Conservation (phyloP, 2,888 invertebrate genomes). For the Trimorus sp. region DNA sequence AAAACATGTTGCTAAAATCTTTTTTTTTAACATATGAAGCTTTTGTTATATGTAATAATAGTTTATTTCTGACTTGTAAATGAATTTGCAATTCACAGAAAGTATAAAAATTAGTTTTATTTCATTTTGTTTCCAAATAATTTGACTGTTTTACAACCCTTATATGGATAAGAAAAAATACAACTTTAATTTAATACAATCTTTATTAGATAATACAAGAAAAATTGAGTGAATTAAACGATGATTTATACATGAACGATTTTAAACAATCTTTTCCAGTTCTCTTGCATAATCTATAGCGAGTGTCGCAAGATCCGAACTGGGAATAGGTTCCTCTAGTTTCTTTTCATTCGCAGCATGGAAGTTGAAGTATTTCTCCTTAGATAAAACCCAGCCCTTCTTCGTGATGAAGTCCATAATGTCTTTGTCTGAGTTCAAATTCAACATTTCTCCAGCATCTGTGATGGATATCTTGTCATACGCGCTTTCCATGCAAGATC, state of each 20-base stretch:
- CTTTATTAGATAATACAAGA: slow-evolving; percentile 40
- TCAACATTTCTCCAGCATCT: slow-evolving; percentile 95
- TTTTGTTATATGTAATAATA: too few relatives aligned
- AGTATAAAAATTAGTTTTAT: too few relatives aligned
- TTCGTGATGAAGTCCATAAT: slow-evolving; percentile 91
- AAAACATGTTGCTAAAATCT: too few relatives aligned
- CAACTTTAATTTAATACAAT: not conserved
- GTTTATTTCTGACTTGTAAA: too few relatives aligned
- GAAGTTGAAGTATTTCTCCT: slow-evolving; percentile 92
- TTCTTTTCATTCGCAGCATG: slow-evolving; percentile 88
- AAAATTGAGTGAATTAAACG: slow-evolving; percentile 16
- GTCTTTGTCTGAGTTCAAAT: slow-evolving; percentile 89
- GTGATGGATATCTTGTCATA: slow-evolving; percentile 93
- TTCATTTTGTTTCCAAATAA: too few relatives aligned
- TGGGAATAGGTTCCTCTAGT: slow-evolving; percentile 91
- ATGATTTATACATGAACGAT: slow-evolving; percentile 2
- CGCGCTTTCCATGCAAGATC: slow-evolving; percentile 97
- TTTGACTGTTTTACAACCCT: too few relatives aligned
- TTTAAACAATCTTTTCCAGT: slow-evolving; percentile 98
- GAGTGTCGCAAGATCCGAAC: slow-evolving; percentile 94
- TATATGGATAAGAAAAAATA: too few relatives aligned
- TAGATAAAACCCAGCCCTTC: slow-evolving; percentile 91
- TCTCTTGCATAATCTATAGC: slow-evolving; percentile 98
- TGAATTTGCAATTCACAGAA: too few relatives aligned
- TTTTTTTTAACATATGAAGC: too few relatives aligned